Base-by-base conservation (phyloP, 2,113 vertebrate genomes). In the Cettia cetti region DNA sequence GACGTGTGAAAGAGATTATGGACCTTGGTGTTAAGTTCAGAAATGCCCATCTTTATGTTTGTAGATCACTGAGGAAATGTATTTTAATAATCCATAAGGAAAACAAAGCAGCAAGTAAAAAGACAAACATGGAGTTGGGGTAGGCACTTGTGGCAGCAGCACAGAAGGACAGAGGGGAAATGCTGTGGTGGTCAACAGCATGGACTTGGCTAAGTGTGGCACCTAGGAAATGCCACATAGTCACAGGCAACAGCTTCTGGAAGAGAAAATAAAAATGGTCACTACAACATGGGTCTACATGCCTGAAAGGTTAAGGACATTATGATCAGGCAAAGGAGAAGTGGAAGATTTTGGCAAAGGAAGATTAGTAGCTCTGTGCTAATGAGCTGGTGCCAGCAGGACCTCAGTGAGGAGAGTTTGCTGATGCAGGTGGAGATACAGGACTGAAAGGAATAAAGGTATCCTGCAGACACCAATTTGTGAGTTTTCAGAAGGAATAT, bases 381-480 rank as follows among this genome's bases (percentile, higher is more conserved):
- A 95, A 93, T 70, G 68, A 95, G n/a, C 28, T 85, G 59, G 10
- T 86, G 33, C n/a, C 90, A 94, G 66, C 45, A 75, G 56, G 82
- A 95, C 64, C 45, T 92, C 64, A 47, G 35, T 75, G 37, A 88
- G 52, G n/a, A 80, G 66, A 88, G 37, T 86, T 90, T 80, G 39
- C 47, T 71, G 79, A 78, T 82, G 60, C 33, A 83, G 72, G 39
- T 68, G 71, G 56, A 92, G 84, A 88, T 85, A 91, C 8, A 39
- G 52, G 44, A 9, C 53, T 79, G 74, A 42, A 72, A 72, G 47
- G 70, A 94, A 95, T 59, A 91, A 75, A 92, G 44, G 81, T 91
- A 85, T 96, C 96, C 96, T 97, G 95, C 96, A 96, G 94, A 81
- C 89, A 94, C 71, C 94, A 96, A 94, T 96, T 95, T 95, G 95